Conservation (phyloP, 2,888 invertebrate genomes). For the Drosophila mayaguana region DNA sequence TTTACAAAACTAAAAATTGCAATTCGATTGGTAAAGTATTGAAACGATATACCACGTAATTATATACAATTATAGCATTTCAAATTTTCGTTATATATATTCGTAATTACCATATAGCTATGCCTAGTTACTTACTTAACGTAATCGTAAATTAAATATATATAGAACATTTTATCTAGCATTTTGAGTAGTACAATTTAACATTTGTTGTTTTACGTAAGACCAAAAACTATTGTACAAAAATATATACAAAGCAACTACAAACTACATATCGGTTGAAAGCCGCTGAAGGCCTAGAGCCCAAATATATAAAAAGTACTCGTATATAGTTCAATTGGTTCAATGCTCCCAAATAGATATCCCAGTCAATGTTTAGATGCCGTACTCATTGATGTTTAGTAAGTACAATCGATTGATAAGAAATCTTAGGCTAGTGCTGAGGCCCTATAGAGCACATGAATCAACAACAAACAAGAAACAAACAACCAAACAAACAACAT, state of each 20-base stretch:
- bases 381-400: conserved; percentile 64
- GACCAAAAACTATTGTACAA: conserved; percentile 21
- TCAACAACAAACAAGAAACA: conserved; percentile 22
- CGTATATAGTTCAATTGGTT: conserved; percentile 41
- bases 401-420: conserved; percentile 54
- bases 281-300: conserved; percentile 36
- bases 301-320: conserved; percentile 32
- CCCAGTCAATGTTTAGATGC: conserved; percentile 33
- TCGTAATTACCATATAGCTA: conserved; percentile 57
- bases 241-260: neutral
- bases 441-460: conserved; percentile 68
- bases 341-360: conserved; percentile 15
- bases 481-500: conserved; percentile 26
- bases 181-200: conserved; percentile 74
- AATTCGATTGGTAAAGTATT: conserved; percentile 67
- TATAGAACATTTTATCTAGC: conserved; percentile 73
- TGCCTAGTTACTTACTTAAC: conserved; percentile 66
- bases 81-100: conserved; percentile 60
- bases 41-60: conserved; percentile 43
- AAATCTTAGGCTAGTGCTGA: conserved; percentile 64
- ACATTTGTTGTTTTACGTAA: conserved; percentile 68
- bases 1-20: conserved; percentile 35
- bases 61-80: conserved; percentile 48
- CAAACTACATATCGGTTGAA: conserved; percentile 42
- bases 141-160: conserved; percentile 41